Percentiles rank a stretch among this genome's conserved stretches.
phyloP scores from a whole-genome alignment of 2,888 invertebrate species.

The Darwinula stevensoni region DNA sequence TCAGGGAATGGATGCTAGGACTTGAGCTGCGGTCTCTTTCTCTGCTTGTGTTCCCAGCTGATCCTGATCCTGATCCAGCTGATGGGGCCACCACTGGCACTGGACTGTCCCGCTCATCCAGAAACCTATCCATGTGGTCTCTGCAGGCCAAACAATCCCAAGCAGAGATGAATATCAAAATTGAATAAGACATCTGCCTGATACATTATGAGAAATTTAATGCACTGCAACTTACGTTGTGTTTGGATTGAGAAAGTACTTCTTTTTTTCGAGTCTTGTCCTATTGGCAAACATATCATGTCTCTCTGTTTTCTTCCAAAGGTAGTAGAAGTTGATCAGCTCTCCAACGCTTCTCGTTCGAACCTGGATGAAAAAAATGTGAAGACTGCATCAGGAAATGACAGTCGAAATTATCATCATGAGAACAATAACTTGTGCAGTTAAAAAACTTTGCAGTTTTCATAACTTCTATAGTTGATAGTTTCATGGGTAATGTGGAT shows the following conservation, averaged over 20 bases:
- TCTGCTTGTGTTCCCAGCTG: slow-evolving; percentile 17
- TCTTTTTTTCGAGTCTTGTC: slow-evolving; percentile 63
- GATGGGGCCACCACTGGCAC: slow-evolving; percentile 8
- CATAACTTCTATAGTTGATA: no score
- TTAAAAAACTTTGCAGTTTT: no score
- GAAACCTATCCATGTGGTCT: slow-evolving; percentile 73
- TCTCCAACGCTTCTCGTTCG: slow-evolving; percentile 82
- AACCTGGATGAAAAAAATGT: slow-evolving; percentile 23
- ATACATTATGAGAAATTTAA: no score
- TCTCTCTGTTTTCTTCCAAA: slow-evolving; percentile 96
- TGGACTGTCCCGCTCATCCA: slow-evolving; percentile 36
- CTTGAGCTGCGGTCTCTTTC: slow-evolving; percentile 32
- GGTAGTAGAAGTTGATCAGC: slow-evolving; percentile 57
- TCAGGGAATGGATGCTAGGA: slow-evolving; percentile 27
- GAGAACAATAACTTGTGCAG: no score
- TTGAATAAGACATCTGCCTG: slow-evolving; percentile 3
- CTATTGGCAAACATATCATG: slow-evolving; percentile 70
- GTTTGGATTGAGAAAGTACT: slow-evolving; percentile 67
- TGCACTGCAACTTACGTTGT: slow-evolving; percentile 29
- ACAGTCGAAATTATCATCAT: no score
- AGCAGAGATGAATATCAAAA: slow-evolving; percentile 4
- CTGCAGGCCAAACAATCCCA: slow-evolving; percentile 15
- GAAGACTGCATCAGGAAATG: no score
- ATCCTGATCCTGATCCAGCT: slow-evolving; percentile 12
- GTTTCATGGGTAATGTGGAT: no score